Evolutionary conservation across 2,888 invertebrate species (phyloP).

Genomic region (Linnaemya vulpina): DNA sequence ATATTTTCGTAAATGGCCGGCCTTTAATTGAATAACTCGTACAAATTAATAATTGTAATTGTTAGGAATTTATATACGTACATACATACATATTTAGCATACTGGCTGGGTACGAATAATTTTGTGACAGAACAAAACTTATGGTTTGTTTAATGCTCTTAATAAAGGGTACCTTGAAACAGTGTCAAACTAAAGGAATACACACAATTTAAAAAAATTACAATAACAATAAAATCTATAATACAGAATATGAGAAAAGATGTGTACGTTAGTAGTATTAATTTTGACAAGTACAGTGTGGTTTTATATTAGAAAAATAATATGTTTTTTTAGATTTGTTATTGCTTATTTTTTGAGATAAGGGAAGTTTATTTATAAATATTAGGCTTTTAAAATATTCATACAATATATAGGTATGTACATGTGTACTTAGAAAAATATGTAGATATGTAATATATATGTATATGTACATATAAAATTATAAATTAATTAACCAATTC

Average conservation of each 20-base stretch:
- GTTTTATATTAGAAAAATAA: conserved; percentile 30
- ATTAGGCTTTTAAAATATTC: background rate
- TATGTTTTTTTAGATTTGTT: background rate
- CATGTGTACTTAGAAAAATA: conserved; percentile 12
- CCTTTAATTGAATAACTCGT: too few species aligned
- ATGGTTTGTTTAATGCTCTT: conserved; percentile 20
- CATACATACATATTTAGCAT: conserved; percentile 7
- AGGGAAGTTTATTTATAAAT: background rate
- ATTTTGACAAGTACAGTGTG: conserved; percentile 56
- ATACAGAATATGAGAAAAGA: conserved; percentile 19
- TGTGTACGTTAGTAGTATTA: background rate
- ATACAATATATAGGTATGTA: too few species aligned
- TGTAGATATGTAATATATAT: conserved; percentile 5
- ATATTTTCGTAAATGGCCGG: too few species aligned
- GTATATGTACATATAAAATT: too few species aligned
- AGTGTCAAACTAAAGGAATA: conserved; percentile 14
- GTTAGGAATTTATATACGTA: background rate
- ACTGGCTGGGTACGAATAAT: conserved; percentile 1
- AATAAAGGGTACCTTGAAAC: conserved; percentile 33
- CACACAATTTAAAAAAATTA: background rate
- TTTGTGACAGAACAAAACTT: conserved; percentile 20
- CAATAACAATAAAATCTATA: background rate
- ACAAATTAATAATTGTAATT: too few species aligned
- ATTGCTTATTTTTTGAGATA: background rate
- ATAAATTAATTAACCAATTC: background rate